Conservation (phyloP, 2,888 invertebrate species). For the Chesias legatella region DNA sequence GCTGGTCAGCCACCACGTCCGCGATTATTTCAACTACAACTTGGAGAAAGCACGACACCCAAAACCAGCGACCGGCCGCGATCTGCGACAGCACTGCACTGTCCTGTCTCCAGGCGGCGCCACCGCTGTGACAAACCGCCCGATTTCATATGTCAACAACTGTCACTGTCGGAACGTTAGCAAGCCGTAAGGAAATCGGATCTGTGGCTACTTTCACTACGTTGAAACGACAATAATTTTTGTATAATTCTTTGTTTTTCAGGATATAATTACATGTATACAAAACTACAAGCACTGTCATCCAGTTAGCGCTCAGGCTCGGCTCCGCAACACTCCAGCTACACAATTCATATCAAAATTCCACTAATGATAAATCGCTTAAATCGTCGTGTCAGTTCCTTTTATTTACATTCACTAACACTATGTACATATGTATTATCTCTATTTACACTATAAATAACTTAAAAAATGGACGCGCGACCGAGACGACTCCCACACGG, state of each 20-base stretch:
- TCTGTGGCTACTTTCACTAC: slow-evolving; percentile 59
- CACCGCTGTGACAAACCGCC: slow-evolving; percentile 39
- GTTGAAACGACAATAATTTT: slow-evolving; percentile 60
- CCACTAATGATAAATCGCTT: slow-evolving; percentile 58
- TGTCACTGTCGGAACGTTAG: slow-evolving; percentile 31
- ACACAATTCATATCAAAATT: slow-evolving; percentile 45
- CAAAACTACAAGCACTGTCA: slow-evolving; percentile 55
- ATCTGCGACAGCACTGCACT: slow-evolving; percentile 37
- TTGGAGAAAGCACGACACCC: slow-evolving; percentile 71
- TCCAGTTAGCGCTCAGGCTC: slow-evolving; percentile 37
- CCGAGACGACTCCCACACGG: slow-evolving; percentile 53
- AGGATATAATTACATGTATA: slow-evolving; percentile 35
- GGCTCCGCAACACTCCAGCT: slow-evolving; percentile 55
- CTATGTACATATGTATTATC: slow-evolving; percentile 39
- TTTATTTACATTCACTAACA: slow-evolving; percentile 52
- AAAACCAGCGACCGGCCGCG: slow-evolving; percentile 59
- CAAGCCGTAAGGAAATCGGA: slow-evolving; percentile 44
- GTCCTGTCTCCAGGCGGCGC: slow-evolving; percentile 56
- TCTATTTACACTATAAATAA: slow-evolving; percentile 59
- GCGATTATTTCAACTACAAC: slow-evolving; percentile 45
- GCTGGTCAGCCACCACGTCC: slow-evolving; percentile 24
- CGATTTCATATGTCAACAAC: slow-evolving; percentile 40
- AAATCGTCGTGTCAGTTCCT: slow-evolving; percentile 48
- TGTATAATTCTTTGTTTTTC: slow-evolving; percentile 43
- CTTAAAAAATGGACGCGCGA: slow-evolving; percentile 63